phyloP scores from a whole-genome alignment of 2,113 vertebrate species.

The Silurus meridionalis region DNA sequence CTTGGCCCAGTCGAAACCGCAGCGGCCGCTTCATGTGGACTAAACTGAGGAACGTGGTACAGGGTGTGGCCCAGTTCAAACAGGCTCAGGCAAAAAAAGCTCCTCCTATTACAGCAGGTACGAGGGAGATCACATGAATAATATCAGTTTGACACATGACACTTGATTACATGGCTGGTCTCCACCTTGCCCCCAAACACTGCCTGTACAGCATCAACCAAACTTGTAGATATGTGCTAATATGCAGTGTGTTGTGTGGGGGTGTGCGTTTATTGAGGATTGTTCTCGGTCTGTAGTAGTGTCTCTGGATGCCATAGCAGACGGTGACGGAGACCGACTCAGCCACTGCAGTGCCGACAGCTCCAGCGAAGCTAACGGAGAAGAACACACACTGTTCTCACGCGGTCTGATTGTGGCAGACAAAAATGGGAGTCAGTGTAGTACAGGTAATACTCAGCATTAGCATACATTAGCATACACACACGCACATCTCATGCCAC shows the following conservation, averaged over 20 bases:
- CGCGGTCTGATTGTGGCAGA: constrained; percentile 77
- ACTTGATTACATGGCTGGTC: neutral
- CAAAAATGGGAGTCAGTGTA: constrained; percentile 78
- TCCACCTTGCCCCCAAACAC: neutral
- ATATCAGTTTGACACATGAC: neutral
- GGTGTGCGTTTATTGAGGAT: neutral
- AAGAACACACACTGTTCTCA: constrained; percentile 80
- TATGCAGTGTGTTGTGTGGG: neutral
- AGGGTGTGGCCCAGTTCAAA: constrained; percentile 87
- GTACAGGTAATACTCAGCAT: constrained; percentile 78
- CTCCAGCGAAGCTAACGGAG: constrained; percentile 81
- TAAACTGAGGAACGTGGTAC: constrained; percentile 88
- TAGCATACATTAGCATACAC: too few relatives aligned
- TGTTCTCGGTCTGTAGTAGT: constrained; percentile 43
- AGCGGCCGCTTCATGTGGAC: constrained; percentile 95
- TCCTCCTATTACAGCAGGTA: constrained; percentile 76
- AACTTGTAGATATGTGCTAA: neutral
- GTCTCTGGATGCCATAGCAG: constrained; percentile 56
- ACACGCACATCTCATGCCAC: too few relatives aligned
- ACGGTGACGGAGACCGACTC: constrained; percentile 80
- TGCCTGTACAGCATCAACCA: neutral
- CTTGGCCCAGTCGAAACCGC: constrained; percentile 93
- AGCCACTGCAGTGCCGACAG: constrained; percentile 88
- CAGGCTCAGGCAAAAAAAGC: constrained; percentile 67
- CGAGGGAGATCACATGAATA: constrained; percentile 18